A percentile compares a stretch with the other conserved stretches of the same genome.
Conservation (phyloP, 2,113 vertebrate species). For the Muscicapa adusta region DNA sequence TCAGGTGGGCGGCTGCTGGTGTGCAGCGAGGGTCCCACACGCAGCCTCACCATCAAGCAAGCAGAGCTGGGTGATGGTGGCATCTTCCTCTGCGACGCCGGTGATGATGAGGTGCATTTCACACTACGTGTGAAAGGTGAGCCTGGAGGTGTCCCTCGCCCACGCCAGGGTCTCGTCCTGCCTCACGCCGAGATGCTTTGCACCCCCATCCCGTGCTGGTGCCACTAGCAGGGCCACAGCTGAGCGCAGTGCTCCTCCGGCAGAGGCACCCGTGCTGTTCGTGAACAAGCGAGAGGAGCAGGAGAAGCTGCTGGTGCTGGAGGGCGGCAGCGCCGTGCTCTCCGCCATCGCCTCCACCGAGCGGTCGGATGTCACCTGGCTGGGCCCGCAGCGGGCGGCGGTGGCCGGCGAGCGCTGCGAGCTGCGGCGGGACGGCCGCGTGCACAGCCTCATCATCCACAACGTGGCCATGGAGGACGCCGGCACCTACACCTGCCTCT, state of each 20-base stretch:
- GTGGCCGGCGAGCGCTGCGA: neutral
- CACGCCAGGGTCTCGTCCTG: neutral
- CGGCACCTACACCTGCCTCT: constrained; percentile 36
- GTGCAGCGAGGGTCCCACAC: constrained; percentile 71
- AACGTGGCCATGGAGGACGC: constrained; percentile 33
- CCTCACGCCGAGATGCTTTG: fast-evolving
- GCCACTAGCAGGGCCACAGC: fast-evolving
- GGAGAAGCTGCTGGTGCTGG: constrained; percentile 59
- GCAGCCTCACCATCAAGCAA: constrained; percentile 82
- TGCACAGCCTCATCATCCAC: constrained; percentile 60
- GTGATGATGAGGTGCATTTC: constrained; percentile 78
- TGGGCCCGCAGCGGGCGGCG: neutral
- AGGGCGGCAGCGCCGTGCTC: constrained; percentile 32
- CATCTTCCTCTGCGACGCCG: constrained; percentile 77
- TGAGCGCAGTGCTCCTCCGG: neutral
- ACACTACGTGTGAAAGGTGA: constrained; percentile 83
- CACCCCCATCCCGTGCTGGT: neutral
- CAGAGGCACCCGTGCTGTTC: constrained; percentile 51
- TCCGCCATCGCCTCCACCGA: constrained; percentile 30
- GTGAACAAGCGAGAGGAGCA: constrained; percentile 48
- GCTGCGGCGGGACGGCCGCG: neutral
- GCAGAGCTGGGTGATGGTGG: constrained; percentile 75
- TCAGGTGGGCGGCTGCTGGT: constrained; percentile 75
- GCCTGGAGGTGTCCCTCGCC: neutral
- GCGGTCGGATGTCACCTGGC: constrained; percentile 10